Conservation (phyloP, 2,888 invertebrate genomes). For the Epinotia brunnichana region DNA sequence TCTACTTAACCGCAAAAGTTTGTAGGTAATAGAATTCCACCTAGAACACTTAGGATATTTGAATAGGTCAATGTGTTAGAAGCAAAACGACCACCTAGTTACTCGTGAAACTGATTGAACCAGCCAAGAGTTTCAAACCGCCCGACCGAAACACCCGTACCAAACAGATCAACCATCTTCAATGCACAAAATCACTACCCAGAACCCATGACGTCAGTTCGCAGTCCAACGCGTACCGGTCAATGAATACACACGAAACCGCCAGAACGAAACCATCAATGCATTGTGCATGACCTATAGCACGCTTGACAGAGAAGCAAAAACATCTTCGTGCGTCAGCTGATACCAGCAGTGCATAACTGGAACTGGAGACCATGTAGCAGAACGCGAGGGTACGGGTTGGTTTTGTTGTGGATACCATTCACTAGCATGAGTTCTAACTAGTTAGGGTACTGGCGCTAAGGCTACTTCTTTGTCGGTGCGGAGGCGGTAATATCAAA, state of each 20-base stretch:
- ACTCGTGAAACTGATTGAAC: neutral
- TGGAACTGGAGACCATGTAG: slow-evolving; percentile 28
- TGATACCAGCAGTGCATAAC: slow-evolving; percentile 42
- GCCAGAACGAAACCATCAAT: slow-evolving; percentile 27
- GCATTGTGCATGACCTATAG: slow-evolving; percentile 39
- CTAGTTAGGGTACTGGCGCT: too few relatives aligned
- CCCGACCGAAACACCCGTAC: slow-evolving; percentile 21
- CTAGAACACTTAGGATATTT: neutral
- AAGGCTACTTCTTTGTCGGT: too few relatives aligned
- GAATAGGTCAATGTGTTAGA: neutral
- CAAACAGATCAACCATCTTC: slow-evolving; percentile 19
- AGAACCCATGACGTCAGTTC: slow-evolving; percentile 28
- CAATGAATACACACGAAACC: slow-evolving; percentile 32
- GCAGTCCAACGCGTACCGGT: slow-evolving; percentile 29
- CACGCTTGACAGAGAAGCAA: slow-evolving; percentile 39
- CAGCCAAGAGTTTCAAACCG: neutral
- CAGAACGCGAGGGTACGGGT: slow-evolving; percentile 15
- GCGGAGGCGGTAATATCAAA: too few relatives aligned
- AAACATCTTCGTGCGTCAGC: slow-evolving; percentile 36
- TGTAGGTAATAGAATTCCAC: too few relatives aligned
- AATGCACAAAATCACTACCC: slow-evolving; percentile 13
- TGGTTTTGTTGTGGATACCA: slow-evolving; percentile 6
- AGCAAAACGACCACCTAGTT: neutral
- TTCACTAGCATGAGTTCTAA: neutral
- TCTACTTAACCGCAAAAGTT: too few relatives aligned